Evolutionary conservation across 2,797 vertebrate species (phyloP), one percentile per base, ranked within the genome.

Genomic region (Pangasius macronema): DNA sequence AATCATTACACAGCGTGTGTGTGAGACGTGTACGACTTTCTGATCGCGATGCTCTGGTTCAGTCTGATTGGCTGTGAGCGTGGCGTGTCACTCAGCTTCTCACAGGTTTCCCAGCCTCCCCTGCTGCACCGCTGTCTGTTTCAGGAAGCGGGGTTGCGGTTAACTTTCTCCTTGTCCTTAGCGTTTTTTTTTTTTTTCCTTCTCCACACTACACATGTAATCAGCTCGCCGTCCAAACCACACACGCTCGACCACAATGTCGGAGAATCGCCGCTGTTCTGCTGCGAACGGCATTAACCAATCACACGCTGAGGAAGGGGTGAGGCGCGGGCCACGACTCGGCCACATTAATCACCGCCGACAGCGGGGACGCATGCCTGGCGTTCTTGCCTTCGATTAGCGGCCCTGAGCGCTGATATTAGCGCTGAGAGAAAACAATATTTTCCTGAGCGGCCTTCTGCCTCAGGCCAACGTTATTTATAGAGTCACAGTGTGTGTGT

Each of bases 191-290:
- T 53, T 53, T 55, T 81, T 65, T 92, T 91, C 90, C 89, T 87
- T 86, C 87, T 89, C 89, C 90, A 61, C 88, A 88, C 92, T 93
- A 91, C 91, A 92, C 89, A 88, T 93, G 93, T 92, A 94, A 94
- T 92, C 90, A 93, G 85, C 76, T 85, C 85, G 46, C 90, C 86
- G 88, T 92, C 92, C 90, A 91, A 93, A 90, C 92, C 92, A 90
- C 91, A 91, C 86, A 89, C 80, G 8, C 80, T 84, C 87, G 85
- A 93, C 93, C 93, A 89, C 93, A 91, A 89, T 91, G 92, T 93
- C 91, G 93, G 92, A 86, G 85, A 90, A 91, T 89, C 87, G 88
- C 86, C 80, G 88, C 85, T 85, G 55, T 46, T 81, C 36, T 68
- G 80, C 77, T 68, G 87, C 86, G 85, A 91, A 86, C 85, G 49